Base-by-base conservation (phyloP, 2,888 invertebrate species). In the Esperia sulphurella region DNA sequence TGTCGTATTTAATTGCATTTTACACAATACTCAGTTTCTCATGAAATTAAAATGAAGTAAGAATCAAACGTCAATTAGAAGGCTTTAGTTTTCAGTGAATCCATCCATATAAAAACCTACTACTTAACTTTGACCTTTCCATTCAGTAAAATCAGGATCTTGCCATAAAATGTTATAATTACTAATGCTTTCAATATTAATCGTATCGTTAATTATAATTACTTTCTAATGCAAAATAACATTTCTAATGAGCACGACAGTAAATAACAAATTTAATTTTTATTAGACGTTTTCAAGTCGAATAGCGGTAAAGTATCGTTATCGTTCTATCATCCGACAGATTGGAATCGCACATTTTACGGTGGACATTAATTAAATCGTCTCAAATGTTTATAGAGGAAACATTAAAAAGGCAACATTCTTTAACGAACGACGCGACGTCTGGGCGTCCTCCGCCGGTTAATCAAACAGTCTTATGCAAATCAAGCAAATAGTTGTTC, bases 381-480 rank as follows among this genome's bases (percentile, higher is more conserved):
- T 72, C 65, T 62, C 59, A 68, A 71, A 67, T 63, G 51, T 74
- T 72, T 71, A 74, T 71, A 65, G 71, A 75, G 78, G 74, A 78
- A 82, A 77, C 75, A 70, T 72, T 71, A 71, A 82, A 77, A 72
- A 68, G 66, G 61, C 73, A 71, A 70, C 75, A 81, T 83, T 84
- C 78, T 77, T 70, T 59, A 64, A 58, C 54, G 51, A 45, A 55
- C 57, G 65, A 62, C 61, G 68, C 57, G 65, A 62, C 61, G 68
- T 71, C 71, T 72, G 59, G 65, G 61, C 66, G 68, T 75, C 69
- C 70, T 71, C 71, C 60, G 60, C 64, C 69, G 58, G 62, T 59
- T 78, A 75, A 80, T 78, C 78, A 77, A 76, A 78, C 58, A 75
- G 67, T 72, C 65, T 73, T 81, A 85, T 83, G 83, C 79, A 83